Conservation (phyloP, 2,888 invertebrate genomes). For the Campoplex nolae region DNA sequence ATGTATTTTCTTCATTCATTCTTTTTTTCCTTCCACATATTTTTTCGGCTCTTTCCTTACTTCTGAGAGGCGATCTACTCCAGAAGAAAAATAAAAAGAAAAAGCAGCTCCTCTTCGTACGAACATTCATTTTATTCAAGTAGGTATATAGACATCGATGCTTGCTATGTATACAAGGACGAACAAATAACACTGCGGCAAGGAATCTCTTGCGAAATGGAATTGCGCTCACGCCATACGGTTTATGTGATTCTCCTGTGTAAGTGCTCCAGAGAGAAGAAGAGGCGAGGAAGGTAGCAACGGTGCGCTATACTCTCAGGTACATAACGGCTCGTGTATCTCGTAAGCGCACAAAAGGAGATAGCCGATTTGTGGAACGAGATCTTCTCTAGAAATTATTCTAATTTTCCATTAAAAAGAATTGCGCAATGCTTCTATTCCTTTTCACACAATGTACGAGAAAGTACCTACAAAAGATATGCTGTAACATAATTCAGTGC, state of each 20-base stretch:
- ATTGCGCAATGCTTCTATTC: slow-evolving; percentile 16
- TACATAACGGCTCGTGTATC: slow-evolving; percentile 30
- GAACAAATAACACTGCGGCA: slow-evolving; percentile 70
- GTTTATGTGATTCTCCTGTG: slow-evolving; percentile 4
- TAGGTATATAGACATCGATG: slow-evolving; percentile 7
- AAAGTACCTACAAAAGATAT: neutral
- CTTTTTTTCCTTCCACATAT: slow-evolving; percentile 29
- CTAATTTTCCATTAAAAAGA: slow-evolving; percentile 48
- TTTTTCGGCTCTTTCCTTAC: slow-evolving; percentile 60
- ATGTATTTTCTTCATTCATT: slow-evolving; percentile 31
- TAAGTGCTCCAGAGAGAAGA: neutral
- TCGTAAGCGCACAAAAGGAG: slow-evolving; percentile 7
- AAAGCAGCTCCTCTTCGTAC: slow-evolving; percentile 22
- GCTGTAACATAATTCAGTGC: neutral
- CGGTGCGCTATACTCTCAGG: slow-evolving; percentile 33
- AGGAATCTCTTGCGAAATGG: slow-evolving; percentile 72
- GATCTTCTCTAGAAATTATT: slow-evolving; percentile 50
- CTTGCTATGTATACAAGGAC: neutral
- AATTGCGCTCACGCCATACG: slow-evolving; percentile 68
- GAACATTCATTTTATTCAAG: neutral
- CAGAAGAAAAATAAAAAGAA: slow-evolving; percentile 66
- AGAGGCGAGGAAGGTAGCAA: neutral
- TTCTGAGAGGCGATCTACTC: slow-evolving; percentile 65
- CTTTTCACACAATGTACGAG: neutral
- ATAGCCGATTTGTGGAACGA: slow-evolving; percentile 51